Conservation (phyloP, 2,797 vertebrate species). For the Enteromius anoplus region DNA sequence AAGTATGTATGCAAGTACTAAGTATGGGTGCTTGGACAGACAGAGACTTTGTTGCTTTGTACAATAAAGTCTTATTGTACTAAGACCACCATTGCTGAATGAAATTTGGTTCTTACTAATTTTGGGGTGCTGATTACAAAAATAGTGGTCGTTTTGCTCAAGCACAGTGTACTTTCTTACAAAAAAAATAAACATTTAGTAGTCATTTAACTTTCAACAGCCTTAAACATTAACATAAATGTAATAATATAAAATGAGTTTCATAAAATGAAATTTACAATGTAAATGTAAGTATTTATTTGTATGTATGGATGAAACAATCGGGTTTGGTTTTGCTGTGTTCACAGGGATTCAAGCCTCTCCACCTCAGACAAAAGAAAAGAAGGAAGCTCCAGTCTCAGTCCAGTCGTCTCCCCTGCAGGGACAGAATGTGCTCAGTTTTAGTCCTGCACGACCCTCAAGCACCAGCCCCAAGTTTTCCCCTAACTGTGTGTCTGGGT, state of each 20-base stretch:
- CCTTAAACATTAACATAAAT: background rate
- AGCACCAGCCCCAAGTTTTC: constrained; percentile 89
- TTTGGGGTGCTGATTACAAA: background rate
- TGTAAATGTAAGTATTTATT: too few relatives aligned
- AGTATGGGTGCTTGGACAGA: background rate
- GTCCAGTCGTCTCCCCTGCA: constrained; percentile 82
- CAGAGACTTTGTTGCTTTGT: background rate
- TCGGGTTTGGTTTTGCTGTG: background rate
- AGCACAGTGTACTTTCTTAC: background rate
- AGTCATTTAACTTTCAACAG: background rate
- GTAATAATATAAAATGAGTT: background rate
- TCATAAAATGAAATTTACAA: background rate
- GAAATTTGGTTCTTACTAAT: background rate
- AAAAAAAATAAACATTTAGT: background rate
- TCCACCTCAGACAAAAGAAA: constrained; percentile 79
- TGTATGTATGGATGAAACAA: background rate
- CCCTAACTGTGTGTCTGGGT: constrained; percentile 81
- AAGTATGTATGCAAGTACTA: too few relatives aligned
- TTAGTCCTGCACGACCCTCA: constrained; percentile 88
- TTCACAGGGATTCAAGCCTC: constrained; percentile 80
- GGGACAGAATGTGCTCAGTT: constrained; percentile 93
- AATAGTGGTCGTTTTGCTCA: background rate
- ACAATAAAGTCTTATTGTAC: background rate
- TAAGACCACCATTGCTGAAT: background rate
- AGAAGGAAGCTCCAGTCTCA: constrained; percentile 78